These are phyloP conservation scores for Apis laboriosa DNA, from an alignment of 1,140 invertebrate genomes.

Conservation along the genomic window DNA sequence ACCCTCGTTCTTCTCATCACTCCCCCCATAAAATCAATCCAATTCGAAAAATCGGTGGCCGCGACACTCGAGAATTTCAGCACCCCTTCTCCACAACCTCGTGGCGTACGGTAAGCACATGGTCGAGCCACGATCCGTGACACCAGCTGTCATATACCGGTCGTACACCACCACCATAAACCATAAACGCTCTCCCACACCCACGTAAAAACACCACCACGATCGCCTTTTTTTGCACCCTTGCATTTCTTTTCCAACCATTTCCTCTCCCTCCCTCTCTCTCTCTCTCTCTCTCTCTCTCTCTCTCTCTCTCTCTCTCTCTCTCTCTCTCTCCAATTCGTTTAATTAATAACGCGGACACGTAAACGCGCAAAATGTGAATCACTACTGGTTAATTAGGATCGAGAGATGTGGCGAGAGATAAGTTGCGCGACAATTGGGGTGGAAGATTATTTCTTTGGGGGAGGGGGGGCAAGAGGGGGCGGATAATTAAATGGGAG, in stretches of 20 bases:
- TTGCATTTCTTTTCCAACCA: background rate
- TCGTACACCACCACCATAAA: slow-evolving; percentile 7
- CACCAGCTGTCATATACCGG: slow-evolving; percentile 32
- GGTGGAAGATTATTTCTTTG: too few relatives aligned
- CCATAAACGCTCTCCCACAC: slow-evolving; percentile 12
- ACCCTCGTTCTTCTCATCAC: background rate
- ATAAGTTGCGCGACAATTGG: too few relatives aligned
- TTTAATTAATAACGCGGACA: too few relatives aligned
- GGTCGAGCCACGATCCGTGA: slow-evolving; percentile 24
- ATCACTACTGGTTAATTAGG: too few relatives aligned
- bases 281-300: too few relatives aligned
- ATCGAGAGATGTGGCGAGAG: too few relatives aligned
- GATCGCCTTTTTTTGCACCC: background rate
- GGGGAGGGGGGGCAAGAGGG: too few relatives aligned
- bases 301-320: too few relatives aligned
- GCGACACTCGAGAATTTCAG: slow-evolving; percentile 5
- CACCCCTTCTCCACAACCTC: background rate
- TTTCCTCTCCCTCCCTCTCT: too few relatives aligned
- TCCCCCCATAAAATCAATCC: background rate
- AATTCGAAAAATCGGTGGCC: background rate
- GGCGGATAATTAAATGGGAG: too few relatives aligned
- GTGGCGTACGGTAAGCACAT: slow-evolving; percentile 1
- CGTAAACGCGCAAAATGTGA: too few relatives aligned
- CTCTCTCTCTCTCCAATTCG: too few relatives aligned
- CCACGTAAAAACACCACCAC: background rate